These are phyloP conservation scores for Aphaenogaster rudis DNA, from an alignment of 1,140 invertebrate species.

Conservation along the genomic window DNA sequence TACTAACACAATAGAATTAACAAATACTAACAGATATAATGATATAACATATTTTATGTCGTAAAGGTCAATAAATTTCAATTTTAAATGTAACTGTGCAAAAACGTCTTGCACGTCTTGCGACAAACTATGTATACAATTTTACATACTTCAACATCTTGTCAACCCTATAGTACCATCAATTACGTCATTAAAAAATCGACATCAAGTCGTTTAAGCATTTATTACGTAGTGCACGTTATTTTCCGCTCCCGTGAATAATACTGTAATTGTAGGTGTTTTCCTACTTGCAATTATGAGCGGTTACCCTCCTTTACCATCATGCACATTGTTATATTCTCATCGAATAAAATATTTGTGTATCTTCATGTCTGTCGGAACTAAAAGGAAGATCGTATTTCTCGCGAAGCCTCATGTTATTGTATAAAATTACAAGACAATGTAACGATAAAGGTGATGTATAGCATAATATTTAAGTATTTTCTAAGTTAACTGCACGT, in stretches of 20 bases:
- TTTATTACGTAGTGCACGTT: background rate
- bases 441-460: background rate
- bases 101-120: background rate
- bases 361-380: background rate
- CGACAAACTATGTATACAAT: background rate
- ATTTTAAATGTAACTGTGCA: background rate
- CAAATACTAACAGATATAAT: background rate
- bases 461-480: background rate
- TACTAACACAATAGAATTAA: background rate
- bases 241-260: background rate
- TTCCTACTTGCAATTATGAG: background rate
- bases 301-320: background rate
- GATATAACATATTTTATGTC: background rate
- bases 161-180: background rate
- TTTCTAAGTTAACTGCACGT: background rate
- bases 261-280: background rate
- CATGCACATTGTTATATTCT: background rate
- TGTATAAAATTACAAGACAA: background rate
- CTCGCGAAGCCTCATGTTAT: background rate
- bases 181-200: slow-evolving; percentile 3
- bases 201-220: background rate
- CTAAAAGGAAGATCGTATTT: background rate
- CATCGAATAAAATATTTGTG: slow-evolving; percentile 18
- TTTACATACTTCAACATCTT: background rate
- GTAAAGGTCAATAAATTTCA: background rate